Evolutionary conservation across 2,797 vertebrate species (phyloP).

Genomic region (Novumbra hubbsi): DNA sequence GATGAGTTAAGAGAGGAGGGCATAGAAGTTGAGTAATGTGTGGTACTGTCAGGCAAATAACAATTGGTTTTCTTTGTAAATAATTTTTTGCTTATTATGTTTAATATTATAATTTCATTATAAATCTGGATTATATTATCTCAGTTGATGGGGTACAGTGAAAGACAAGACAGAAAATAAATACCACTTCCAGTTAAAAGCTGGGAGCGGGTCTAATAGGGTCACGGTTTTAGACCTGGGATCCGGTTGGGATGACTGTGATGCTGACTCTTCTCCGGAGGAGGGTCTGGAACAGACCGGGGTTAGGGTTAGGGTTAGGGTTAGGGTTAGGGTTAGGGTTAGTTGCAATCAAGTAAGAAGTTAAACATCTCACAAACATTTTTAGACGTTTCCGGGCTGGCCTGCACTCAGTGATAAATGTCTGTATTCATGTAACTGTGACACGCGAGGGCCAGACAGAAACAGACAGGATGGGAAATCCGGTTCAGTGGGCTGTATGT

Average conservation of each 20-base stretch:
- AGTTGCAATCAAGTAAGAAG: background rate
- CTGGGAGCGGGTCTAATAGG: too few relatives aligned
- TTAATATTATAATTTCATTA: too few relatives aligned
- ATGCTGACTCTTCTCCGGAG: constrained; percentile 70
- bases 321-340: too few relatives aligned
- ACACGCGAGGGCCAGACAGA: background rate
- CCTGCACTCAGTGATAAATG: background rate
- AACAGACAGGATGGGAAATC: background rate
- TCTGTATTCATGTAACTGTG: background rate
- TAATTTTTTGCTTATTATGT: too few relatives aligned
- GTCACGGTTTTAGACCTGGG: constrained; percentile 54
- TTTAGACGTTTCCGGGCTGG: background rate
- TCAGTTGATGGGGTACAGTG: too few relatives aligned
- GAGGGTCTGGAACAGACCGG: constrained; percentile 40
- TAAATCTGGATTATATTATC: too few relatives aligned
- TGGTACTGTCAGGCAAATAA: too few relatives aligned
- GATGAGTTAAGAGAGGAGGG: background rate
- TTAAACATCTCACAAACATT: background rate
- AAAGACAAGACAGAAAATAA: too few relatives aligned
- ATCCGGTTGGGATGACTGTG: constrained; percentile 68
- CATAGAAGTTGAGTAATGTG: too few relatives aligned
- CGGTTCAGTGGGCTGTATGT: background rate
- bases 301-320: too few relatives aligned
- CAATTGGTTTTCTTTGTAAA: too few relatives aligned
- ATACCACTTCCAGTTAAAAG: too few relatives aligned